These are phyloP conservation scores for Drosophila rhopaloa DNA, from an alignment of 1,140 invertebrate species.

Conservation along the genomic window DNA sequence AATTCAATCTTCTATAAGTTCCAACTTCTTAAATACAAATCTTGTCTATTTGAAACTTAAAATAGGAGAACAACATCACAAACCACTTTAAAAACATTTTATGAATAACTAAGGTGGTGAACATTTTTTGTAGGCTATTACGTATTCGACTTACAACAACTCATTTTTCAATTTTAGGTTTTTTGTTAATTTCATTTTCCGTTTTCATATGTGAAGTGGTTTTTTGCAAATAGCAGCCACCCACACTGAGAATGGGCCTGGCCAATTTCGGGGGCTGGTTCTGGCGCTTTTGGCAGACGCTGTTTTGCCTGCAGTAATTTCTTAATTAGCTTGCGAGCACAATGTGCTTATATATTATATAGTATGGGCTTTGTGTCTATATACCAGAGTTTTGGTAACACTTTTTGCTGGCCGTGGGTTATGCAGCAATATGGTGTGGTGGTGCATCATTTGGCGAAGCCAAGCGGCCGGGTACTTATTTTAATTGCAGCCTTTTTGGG, in stretches of 20 bases:
- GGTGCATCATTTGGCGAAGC: constrained; percentile 34
- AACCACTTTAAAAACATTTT: no score
- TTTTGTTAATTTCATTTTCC: constrained; percentile 74
- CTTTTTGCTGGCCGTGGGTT: constrained; percentile 23
- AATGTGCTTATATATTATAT: constrained; percentile 74
- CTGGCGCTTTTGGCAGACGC: constrained; percentile 41
- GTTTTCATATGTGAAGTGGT: constrained; percentile 69
- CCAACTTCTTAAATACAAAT: no score
- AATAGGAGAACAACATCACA: no score
- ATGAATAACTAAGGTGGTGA: no score
- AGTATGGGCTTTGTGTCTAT: constrained; percentile 17
- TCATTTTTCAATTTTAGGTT: constrained; percentile 10
- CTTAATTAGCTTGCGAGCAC: constrained; percentile 82
- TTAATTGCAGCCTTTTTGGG: constrained; percentile 80
- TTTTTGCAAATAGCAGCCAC: constrained; percentile 65
- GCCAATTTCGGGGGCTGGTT: constrained; percentile 35
- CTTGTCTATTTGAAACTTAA: no score
- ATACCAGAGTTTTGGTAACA: constrained; percentile 22
- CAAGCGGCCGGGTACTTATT: constrained; percentile 76
- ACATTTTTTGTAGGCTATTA: neutral
- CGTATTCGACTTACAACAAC: constrained; percentile 1
- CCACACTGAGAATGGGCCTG: constrained; percentile 10
- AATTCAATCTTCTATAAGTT: no score
- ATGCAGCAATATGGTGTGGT: constrained; percentile 24
- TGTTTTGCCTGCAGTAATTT: constrained; percentile 82